phyloP scores from a whole-genome alignment of 2,113 vertebrate genomes.

The Entelurus aequoreus region DNA sequence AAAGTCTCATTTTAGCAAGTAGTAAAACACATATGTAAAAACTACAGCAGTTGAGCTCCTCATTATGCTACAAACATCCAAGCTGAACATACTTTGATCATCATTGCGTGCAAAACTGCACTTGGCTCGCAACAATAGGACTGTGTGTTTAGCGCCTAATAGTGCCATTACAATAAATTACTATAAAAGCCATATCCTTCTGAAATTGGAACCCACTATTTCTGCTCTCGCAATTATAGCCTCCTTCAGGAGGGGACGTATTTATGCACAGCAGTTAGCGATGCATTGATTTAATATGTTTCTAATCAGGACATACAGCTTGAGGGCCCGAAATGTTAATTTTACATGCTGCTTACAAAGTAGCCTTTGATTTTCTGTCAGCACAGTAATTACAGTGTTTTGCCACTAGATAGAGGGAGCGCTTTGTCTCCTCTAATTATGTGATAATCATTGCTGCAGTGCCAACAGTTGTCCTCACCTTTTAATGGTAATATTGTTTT shows the following conservation, averaged over 20 bases:
- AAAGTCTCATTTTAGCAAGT: no score
- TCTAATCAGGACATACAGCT: conserved; percentile 98
- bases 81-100: conserved; percentile 59
- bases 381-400: conserved; percentile 97
- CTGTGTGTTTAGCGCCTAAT: conserved; percentile 42
- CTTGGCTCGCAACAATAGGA: conserved; percentile 38
- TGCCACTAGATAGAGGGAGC: conserved; percentile 90
- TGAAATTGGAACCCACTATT: conserved; percentile 60
- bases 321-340: conserved; percentile 94
- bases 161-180: conserved; percentile 52
- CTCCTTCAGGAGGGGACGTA: conserved; percentile 66
- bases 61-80: conserved; percentile 26
- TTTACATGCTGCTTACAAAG: conserved; percentile 97
- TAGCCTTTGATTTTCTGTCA: conserved; percentile 99
- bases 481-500: conserved; percentile 78
- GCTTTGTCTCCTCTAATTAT: conserved; percentile 99
- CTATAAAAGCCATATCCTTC: conserved; percentile 52
- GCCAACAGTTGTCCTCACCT: conserved; percentile 86
- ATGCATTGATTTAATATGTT: conserved; percentile 99
- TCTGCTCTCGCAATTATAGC: conserved; percentile 64
- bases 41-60: not conserved
- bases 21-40: not conserved
- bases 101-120: conserved; percentile 21
- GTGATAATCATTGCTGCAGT: conserved; percentile 94
- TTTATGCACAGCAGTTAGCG: conserved; percentile 85